Conservation (phyloP, 2,888 invertebrate species). For the Trissoscelio sp. region DNA sequence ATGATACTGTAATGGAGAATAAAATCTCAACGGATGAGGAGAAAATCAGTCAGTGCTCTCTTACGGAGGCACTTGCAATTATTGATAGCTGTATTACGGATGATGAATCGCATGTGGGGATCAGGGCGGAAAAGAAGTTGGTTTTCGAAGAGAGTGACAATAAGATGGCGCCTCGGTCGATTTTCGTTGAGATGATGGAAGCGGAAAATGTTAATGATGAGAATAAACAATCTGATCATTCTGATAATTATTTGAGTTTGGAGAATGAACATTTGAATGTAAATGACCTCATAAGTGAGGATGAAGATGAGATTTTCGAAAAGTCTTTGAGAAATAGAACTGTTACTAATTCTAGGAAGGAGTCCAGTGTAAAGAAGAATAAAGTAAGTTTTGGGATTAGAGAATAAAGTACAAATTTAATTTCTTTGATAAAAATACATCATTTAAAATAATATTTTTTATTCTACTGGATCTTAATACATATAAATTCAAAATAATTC, state of each 20-base stretch:
- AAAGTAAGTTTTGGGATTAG: constrained; percentile 21
- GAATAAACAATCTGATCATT: too few species aligned
- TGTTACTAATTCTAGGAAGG: constrained; percentile 5
- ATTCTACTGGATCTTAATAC: too few species aligned
- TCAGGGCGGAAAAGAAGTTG: constrained; percentile 69
- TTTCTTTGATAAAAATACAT: too few species aligned
- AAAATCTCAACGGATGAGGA: constrained; percentile 69
- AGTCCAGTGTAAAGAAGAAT: neutral
- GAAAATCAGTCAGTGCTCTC: too few species aligned
- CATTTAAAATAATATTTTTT: too few species aligned
- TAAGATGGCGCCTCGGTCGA: constrained; percentile 4
- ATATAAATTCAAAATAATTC: too few species aligned
- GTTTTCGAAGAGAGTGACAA: constrained; percentile 69
- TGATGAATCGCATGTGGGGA: constrained; percentile 56
- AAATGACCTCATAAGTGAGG: neutral
- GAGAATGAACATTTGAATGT: neutral
- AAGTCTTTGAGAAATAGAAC: constrained; percentile 51
- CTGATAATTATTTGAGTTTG: too few species aligned
- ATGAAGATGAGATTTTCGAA: constrained; percentile 27
- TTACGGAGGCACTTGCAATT: constrained; percentile 67
- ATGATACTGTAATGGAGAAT: constrained; percentile 71
- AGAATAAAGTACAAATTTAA: too few species aligned
- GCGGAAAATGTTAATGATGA: neutral
- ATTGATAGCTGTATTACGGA: constrained; percentile 70
- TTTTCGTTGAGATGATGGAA: constrained; percentile 48